These are phyloP conservation scores for Grantiella picta DNA, from an alignment of 2,113 vertebrate species.

Conservation along the genomic window DNA sequence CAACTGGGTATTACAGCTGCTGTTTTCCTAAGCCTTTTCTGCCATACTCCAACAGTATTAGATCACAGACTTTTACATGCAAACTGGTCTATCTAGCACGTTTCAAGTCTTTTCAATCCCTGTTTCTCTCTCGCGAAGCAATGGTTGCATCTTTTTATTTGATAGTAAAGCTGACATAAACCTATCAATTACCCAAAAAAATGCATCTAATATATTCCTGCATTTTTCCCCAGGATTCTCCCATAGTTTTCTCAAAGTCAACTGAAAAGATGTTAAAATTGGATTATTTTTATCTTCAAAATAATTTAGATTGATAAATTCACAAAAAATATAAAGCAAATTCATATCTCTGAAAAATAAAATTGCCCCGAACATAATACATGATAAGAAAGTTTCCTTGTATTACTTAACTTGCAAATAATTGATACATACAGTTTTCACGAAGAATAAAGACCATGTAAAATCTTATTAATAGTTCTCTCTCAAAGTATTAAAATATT, in stretches of 20 bases:
- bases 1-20: neutral
- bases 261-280: constrained; percentile 1
- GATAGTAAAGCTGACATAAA: neutral
- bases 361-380: neutral
- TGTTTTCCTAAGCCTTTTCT: neutral
- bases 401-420: neutral
- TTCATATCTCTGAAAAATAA: neutral
- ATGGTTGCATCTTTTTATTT: neutral
- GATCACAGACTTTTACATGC: neutral
- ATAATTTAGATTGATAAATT: neutral
- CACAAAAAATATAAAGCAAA: neutral
- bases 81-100: neutral
- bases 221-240: constrained; percentile 2
- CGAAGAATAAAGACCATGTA: neutral
- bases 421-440: neutral
- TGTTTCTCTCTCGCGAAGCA: neutral
- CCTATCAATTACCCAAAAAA: neutral
- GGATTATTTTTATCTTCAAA: neutral
- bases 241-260: neutral
- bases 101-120: neutral
- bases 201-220: neutral
- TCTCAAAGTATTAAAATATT: neutral
- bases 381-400: neutral
- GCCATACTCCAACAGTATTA: neutral
- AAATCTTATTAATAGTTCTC: neutral